A percentile compares a stretch with the other conserved stretches of the same genome.
These are phyloP conservation scores for Piscicola geometra DNA, from an alignment of 2,888 invertebrate species.

Conservation along the genomic window DNA sequence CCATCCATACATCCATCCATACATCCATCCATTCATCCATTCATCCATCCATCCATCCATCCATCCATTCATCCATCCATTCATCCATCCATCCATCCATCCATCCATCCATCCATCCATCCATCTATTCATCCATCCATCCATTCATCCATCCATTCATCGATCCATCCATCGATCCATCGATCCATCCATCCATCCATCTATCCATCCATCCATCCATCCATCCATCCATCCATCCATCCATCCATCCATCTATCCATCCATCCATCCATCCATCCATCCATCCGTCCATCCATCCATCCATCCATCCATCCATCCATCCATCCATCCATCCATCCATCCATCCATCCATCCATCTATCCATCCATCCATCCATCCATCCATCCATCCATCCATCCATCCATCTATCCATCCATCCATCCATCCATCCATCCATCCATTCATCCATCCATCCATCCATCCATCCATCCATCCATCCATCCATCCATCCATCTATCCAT, in stretches of 20 bases:
- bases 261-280: conserved; percentile 6
- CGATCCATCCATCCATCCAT: not conserved
- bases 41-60: not conserved
- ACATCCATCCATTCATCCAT: not conserved
- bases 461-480: not conserved
- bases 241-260: conserved; percentile 26
- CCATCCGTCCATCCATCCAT: too few relatives aligned
- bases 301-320: not conserved
- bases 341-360: not conserved
- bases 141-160: not conserved
- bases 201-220: not conserved
- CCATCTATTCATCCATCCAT: not conserved
- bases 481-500: too few relatives aligned
- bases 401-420: not conserved
- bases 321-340: not conserved
- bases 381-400: not conserved
- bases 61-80: not conserved
- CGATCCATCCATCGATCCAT: not conserved
- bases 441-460: not conserved
- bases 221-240: not conserved
- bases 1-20: not conserved
- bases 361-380: not conserved
- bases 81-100: not conserved
- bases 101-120: too few relatives aligned
- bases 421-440: not conserved